phyloP scores from a whole-genome alignment of 2,888 invertebrate genomes.

The Pammene aurita region DNA sequence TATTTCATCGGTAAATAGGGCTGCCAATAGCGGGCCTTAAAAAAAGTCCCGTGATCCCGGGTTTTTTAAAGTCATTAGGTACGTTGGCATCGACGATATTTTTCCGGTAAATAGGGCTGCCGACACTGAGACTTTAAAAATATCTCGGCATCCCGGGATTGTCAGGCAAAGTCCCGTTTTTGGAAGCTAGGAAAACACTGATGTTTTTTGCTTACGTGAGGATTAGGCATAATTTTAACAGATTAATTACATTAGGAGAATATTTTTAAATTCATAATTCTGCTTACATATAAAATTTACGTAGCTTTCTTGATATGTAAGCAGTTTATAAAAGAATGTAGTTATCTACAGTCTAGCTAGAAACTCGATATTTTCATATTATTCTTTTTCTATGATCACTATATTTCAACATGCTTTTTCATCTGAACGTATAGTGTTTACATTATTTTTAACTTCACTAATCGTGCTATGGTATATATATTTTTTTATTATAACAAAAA shows the following conservation, averaged over 20 bases:
- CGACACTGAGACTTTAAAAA: neutral
- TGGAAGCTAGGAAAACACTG: neutral
- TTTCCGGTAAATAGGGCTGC: slow-evolving; percentile 9
- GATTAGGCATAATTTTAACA: slow-evolving; percentile 23
- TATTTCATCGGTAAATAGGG: slow-evolving; percentile 10
- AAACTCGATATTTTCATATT: slow-evolving; percentile 38
- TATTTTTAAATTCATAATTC: slow-evolving; percentile 38
- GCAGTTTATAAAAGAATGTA: slow-evolving; percentile 34
- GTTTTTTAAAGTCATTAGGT: neutral
- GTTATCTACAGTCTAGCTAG: slow-evolving; percentile 38
- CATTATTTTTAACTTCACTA: slow-evolving; percentile 13
- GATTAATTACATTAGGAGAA: slow-evolving; percentile 41
- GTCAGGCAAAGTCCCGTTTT: neutral
- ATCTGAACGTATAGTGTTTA: slow-evolving; percentile 9
- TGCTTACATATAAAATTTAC: slow-evolving; percentile 41
- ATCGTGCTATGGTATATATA: slow-evolving; percentile 25
- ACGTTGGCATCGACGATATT: neutral
- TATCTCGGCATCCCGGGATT: neutral
- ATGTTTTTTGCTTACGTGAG: slow-evolving; percentile 7
- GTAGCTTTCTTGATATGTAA: slow-evolving; percentile 38
- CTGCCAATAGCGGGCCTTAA: neutral
- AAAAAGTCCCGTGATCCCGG: neutral
- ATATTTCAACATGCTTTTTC: slow-evolving; percentile 18
- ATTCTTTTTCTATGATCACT: slow-evolving; percentile 11
- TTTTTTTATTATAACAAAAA: slow-evolving; percentile 31